Percentiles rank a stretch among this genome's conserved stretches.
Evolutionary conservation across 2,888 invertebrate species (phyloP).

Genomic region (Incurvaria masculella): DNA sequence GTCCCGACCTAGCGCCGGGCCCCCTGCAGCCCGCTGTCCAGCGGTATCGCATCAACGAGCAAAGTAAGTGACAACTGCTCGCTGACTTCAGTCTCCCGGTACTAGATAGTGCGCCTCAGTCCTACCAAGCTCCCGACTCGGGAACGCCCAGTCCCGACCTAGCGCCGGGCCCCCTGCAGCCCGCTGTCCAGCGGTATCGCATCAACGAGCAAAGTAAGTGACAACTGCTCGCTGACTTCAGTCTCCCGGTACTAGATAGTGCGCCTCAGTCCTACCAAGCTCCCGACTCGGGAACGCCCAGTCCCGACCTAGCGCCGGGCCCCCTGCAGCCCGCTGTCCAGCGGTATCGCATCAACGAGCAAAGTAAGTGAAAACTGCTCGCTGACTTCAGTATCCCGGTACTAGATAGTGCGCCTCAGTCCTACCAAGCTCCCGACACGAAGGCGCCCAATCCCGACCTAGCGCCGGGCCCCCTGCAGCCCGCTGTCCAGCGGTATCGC

Average conservation of each 20-base stretch:
- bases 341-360: constrained; percentile 41
- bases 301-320: constrained; percentile 30
- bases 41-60: constrained; percentile 41
- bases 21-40: constrained; percentile 39
- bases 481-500: constrained; percentile 38
- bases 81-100: constrained; percentile 24
- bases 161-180: constrained; percentile 28
- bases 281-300: constrained; percentile 42
- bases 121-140: constrained; percentile 34
- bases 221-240: no score
- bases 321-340: constrained; percentile 39
- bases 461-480: constrained; percentile 28
- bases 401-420: no score
- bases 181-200: constrained; percentile 38
- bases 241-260: constrained; percentile 22
- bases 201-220: constrained; percentile 46
- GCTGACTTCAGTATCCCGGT: no score
- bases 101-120: constrained; percentile 25
- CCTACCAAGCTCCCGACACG: constrained; percentile 34
- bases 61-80: no score
- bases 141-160: constrained; percentile 43
- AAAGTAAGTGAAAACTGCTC: no score
- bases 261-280: constrained; percentile 29
- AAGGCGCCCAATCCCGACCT: constrained; percentile 43
- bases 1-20: constrained; percentile 30